Conservation (phyloP, 2,113 vertebrate genomes). For the Candoia aspera region DNA sequence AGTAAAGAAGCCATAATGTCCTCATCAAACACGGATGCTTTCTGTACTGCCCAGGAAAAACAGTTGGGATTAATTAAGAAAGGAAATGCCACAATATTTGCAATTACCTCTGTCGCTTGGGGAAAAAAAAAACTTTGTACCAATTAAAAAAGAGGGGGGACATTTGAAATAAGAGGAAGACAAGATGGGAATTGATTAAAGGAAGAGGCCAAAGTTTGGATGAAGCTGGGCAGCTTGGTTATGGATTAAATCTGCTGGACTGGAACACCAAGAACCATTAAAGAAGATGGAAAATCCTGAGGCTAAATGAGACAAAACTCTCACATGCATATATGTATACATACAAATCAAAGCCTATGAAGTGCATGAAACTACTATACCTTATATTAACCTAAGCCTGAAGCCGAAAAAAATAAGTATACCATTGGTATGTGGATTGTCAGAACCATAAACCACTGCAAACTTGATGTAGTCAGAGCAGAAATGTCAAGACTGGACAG, state of each 20-base stretch:
- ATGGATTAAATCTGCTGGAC: not conserved
- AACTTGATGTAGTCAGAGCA: not conserved
- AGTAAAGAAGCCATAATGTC: conserved; percentile 66
- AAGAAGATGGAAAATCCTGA: not conserved
- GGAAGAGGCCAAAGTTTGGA: conserved; percentile 12
- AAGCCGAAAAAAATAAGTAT: not conserved
- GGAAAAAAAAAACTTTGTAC: conserved; percentile 22
- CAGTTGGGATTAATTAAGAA: conserved; percentile 81
- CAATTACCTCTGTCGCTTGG: conserved; percentile 69
- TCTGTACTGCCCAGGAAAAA: conserved; percentile 60
- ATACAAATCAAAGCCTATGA: not conserved
- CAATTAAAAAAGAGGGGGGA: conserved; percentile 48
- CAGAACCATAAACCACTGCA: not conserved
- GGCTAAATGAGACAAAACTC: not conserved
- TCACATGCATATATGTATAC: not conserved
- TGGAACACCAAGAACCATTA: not conserved
- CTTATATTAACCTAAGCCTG: not conserved
- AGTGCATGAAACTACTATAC: not conserved
- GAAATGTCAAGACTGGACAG: not conserved
- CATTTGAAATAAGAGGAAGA: conserved; percentile 51
- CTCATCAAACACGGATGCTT: conserved; percentile 65
- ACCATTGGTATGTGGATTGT: not conserved
- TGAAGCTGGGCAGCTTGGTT: not conserved
- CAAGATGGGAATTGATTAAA: conserved; percentile 60
- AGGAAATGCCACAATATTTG: conserved; percentile 76